phyloP scores from a whole-genome alignment of 2,113 vertebrate species.

The Penelope pileata region DNA sequence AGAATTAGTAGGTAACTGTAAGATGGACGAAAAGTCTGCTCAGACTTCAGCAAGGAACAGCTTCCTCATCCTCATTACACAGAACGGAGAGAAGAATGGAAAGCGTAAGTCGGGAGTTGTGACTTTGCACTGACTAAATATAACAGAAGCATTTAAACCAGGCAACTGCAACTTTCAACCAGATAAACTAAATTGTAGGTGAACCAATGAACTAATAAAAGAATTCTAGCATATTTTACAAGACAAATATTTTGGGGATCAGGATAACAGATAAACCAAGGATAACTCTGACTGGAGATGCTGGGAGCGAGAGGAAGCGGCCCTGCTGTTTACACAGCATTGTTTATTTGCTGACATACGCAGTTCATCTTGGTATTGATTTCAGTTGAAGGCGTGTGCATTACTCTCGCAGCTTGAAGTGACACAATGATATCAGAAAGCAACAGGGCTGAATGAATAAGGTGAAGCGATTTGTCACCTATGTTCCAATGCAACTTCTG shows the following conservation, averaged over 20 bases:
- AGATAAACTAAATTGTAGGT: constrained; percentile 16
- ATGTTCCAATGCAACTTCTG: constrained; percentile 26
- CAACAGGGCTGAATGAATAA: constrained; percentile 54
- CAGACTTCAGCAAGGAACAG: background rate
- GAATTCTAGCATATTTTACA: background rate
- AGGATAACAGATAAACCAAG: constrained; percentile 1
- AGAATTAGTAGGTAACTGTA: background rate
- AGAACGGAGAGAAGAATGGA: background rate
- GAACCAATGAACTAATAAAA: constrained; percentile 1
- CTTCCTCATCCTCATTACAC: background rate
- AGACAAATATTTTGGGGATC: background rate
- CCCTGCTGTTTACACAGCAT: constrained; percentile 55
- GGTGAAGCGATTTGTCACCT: constrained; percentile 56
- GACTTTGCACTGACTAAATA: constrained; percentile 6
- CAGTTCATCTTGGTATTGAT: constrained; percentile 66
- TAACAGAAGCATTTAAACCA: background rate
- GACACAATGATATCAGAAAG: constrained; percentile 62
- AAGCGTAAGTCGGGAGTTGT: background rate
- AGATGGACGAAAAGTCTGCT: background rate
- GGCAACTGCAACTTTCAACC: background rate
- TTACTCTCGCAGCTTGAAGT: constrained; percentile 59
- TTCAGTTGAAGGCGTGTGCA: constrained; percentile 45
- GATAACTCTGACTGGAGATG: constrained; percentile 16
- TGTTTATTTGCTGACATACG: constrained; percentile 64
- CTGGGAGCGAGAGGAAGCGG: constrained; percentile 30